A percentile compares a stretch with the other conserved stretches of the same genome.
Conservation (phyloP, 2,888 invertebrate species). For the Leptothorax acervorum region DNA sequence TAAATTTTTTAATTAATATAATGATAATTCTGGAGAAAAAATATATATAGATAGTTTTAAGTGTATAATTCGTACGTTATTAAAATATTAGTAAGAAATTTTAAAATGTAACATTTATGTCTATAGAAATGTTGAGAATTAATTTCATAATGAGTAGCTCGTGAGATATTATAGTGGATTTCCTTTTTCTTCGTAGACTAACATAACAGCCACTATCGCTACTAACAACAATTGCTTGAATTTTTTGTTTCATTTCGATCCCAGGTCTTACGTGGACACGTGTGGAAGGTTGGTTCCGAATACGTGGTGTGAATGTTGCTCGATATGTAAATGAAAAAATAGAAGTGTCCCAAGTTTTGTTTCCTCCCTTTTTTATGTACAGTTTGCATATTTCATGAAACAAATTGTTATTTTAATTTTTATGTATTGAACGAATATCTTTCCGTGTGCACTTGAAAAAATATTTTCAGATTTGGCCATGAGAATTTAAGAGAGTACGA, state of each 20-base stretch:
- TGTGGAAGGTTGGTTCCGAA: conserved; percentile 89
- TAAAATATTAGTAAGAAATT: not conserved
- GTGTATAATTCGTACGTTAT: not conserved
- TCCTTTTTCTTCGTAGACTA: not conserved
- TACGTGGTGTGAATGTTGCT: conserved; percentile 84
- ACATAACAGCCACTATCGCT: conserved; percentile 43
- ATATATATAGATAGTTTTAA: not conserved
- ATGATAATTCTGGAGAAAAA: not conserved
- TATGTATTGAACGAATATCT: conserved; percentile 9
- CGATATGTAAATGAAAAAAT: conserved; percentile 49
- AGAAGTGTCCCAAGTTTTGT: not conserved
- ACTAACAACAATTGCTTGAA: conserved; percentile 77
- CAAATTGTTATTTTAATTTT: conserved; percentile 21
- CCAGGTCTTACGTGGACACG: conserved; percentile 89
- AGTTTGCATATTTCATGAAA: conserved; percentile 17
- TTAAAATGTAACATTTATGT: not conserved
- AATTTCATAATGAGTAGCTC: not conserved
- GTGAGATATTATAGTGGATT: not conserved
- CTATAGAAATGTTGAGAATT: not conserved
- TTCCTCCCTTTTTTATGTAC: not conserved
- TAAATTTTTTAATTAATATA: not conserved
- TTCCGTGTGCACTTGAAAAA: not conserved
- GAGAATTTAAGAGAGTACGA: not conserved
- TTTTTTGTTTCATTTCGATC: conserved; percentile 74
- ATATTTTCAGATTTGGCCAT: not conserved